phyloP scores from a whole-genome alignment of 2,888 invertebrate genomes.

The Brenthis ino region DNA sequence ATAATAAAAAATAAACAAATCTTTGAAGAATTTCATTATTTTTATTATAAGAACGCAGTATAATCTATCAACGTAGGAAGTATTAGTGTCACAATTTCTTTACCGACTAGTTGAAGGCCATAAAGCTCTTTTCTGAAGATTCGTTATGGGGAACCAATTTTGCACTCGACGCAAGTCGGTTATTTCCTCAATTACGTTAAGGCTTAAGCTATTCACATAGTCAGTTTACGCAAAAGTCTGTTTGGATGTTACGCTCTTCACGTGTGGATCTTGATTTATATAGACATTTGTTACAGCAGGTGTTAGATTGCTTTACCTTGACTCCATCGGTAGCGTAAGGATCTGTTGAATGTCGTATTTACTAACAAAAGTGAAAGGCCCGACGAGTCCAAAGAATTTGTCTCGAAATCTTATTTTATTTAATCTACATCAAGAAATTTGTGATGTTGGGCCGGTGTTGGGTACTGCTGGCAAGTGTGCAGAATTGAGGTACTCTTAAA shows the following conservation, averaged over 20 bases:
- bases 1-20: too few relatives aligned
- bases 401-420: constrained; percentile 34
- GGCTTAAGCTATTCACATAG: constrained; percentile 56
- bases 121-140: constrained; percentile 38
- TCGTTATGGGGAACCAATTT: constrained; percentile 71
- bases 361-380: constrained; percentile 59
- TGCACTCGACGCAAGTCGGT: constrained; percentile 59
- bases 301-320: constrained; percentile 52
- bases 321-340: constrained; percentile 48
- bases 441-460: constrained; percentile 5
- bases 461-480: constrained; percentile 6
- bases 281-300: constrained; percentile 47
- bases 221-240: constrained; percentile 65
- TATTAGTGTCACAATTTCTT: constrained; percentile 18
- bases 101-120: constrained; percentile 31
- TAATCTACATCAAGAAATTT: constrained; percentile 18
- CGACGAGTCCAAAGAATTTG: constrained; percentile 33
- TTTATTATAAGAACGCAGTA: too few relatives aligned
- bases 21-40: too few relatives aligned
- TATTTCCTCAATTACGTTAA: constrained; percentile 62
- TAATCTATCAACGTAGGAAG: too few relatives aligned
- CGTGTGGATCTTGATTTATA: constrained; percentile 55
- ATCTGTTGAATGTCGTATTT: constrained; percentile 53
- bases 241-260: constrained; percentile 62
- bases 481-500: constrained; percentile 43